Base-by-base conservation (phyloP, 1,140 invertebrate genomes). In the Chelonus insularis region DNA sequence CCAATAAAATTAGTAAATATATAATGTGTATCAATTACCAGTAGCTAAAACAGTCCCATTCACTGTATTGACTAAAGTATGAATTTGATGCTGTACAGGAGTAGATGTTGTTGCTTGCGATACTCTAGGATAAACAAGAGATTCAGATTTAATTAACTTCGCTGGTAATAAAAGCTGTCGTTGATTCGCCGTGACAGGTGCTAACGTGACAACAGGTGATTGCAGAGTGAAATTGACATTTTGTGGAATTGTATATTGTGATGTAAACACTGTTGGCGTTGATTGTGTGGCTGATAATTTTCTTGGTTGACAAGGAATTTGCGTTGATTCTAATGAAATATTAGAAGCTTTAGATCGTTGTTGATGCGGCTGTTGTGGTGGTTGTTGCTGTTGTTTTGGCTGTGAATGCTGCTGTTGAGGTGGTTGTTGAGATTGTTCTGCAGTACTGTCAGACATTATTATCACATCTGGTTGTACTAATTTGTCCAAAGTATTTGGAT, bases 11-110 rank as follows among this genome's bases (percentile, higher is more conserved):
- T 34, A 34, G 11, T 34, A 34, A 34, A 34, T 7, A 51, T 63
- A 43, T 23, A 39, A 41, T 23, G 9, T 23, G 14, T 47, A 12
- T 12, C 32, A 23, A 37, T 67, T 84, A 74, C 83, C 80, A 32
- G 89, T 85, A 8, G 90, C 76, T 50, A 90, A 78, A 29, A 89
- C 84, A 8, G 84, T 84, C n/a, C 85, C 84, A 74, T 77, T 84
- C 43, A 80, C 82, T 39, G 84, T 86, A 60, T 86, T 87, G 4
- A 89, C 85, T 36, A 90, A 77, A 60, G 87, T 88, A 65, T 88
- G 87, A 68, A 89, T 82, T 21, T 84, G 84, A 68, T 84, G 79
- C 60, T 71, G 72, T 68, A 74, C 81, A 66, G 79, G 73, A 66
- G 68, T 68, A 1, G 76, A 74, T 21, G 66, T 75, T n/a, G 72